Conservation (phyloP, 2,113 vertebrate genomes). For the Atrichornis clamosus region DNA sequence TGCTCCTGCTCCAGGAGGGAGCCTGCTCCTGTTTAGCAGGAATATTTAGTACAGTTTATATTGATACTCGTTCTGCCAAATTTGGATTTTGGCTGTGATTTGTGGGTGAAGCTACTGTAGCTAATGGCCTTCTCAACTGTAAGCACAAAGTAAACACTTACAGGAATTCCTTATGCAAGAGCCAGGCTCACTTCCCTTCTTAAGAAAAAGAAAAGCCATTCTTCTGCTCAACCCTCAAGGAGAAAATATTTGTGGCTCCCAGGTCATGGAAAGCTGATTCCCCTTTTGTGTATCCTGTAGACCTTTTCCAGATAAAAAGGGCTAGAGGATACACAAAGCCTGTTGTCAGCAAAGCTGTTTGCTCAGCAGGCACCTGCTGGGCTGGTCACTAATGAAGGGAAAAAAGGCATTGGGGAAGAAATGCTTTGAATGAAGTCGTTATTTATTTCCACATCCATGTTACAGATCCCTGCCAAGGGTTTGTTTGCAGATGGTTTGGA, state of each 20-base stretch:
- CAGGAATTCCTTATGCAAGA: slow-evolving; percentile 59
- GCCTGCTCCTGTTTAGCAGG: not conserved
- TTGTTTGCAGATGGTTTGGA: slow-evolving; percentile 42
- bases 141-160: slow-evolving; percentile 55
- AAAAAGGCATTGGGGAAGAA: not conserved
- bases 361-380: slow-evolving; percentile 6
- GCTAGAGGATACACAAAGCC: not conserved
- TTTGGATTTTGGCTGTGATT: slow-evolving; percentile 7
- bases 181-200: slow-evolving; percentile 49
- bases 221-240: not conserved
- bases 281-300: not conserved
- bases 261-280: not conserved
- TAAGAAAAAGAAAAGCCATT: not conserved
- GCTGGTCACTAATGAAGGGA: not conserved
- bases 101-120: slow-evolving; percentile 46
- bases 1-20: not conserved
- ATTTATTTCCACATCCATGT: not conserved
- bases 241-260: slow-evolving; percentile 4
- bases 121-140: slow-evolving; percentile 5
- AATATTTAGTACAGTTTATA: not conserved
- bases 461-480: not conserved
- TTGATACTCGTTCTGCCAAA: not conserved
- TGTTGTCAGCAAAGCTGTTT: not conserved
- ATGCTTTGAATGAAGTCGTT: not conserved
- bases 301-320: not conserved